These are phyloP conservation scores for Agelas oroides DNA, from an alignment of 37 sponge, comb jelly and placozoan genomes.

Conservation along the genomic window DNA sequence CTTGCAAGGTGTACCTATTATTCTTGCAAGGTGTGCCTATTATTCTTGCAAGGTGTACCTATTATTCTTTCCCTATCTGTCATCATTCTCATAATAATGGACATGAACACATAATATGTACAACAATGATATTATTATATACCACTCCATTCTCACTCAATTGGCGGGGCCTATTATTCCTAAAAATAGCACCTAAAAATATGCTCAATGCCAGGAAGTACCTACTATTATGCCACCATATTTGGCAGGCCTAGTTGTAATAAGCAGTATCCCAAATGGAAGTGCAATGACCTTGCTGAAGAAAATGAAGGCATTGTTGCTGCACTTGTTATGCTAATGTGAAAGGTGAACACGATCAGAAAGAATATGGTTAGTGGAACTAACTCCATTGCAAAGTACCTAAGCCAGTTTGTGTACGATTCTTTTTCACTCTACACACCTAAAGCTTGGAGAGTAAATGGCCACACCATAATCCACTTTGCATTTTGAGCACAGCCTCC, in stretches of 20 bases:
- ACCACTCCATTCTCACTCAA: no score
- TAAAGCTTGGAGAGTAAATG: neutral
- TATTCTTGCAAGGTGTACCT: no score
- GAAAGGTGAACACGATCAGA: neutral
- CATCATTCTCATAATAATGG: no score
- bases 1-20: no score
- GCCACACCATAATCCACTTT: neutral
- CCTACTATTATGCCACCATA: no score
- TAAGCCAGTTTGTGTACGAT: neutral
- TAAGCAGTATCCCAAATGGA: neutral
- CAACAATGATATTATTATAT: no score
- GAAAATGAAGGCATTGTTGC: constrained; percentile 6
- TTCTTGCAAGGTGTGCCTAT: no score
- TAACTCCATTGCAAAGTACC: neutral
- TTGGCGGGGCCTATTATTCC: no score
- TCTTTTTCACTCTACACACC: neutral
- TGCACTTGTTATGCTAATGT: constrained; percentile 14
- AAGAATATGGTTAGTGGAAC: neutral
- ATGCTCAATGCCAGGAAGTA: no score
- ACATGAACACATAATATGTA: no score
- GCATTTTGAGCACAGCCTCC: constrained; percentile 14
- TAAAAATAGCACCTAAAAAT: no score
- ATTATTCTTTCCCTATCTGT: no score
- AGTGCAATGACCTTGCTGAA: neutral
- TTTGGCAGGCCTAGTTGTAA: neutral